Base-by-base conservation (phyloP, 2,888 invertebrate genomes). In the Halictus quadricinctus region DNA sequence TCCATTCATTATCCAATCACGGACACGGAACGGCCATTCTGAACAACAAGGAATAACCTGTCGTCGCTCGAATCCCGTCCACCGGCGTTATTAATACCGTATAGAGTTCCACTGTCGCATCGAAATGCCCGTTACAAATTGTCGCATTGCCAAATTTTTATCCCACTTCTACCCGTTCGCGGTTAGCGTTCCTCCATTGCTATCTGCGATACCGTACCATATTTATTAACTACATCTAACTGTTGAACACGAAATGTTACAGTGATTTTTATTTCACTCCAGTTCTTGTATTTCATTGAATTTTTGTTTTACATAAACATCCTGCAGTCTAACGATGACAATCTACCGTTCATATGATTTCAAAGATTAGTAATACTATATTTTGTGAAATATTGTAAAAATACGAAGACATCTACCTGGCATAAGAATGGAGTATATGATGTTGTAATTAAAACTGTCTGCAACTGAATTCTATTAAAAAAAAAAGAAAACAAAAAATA, bases 31-130 rank as follows among this genome's bases (percentile, higher is more conserved):
- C 76, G 64, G 48, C 43, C 70, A 21, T 48, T 50, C 54, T 66
- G 76, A 83, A 73, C 83, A 73, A 76, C 60, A 72, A 81, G 72
- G 76, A 83, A 81, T 46, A 83, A 81, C 72, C 75, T 66, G 64
- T 80, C 83, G 76, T 76, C 64, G 72, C 73, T 73, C 21, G 29
- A 50, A 54, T 41, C 10, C 13, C 64, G 15, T 12, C 58, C 70
- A n/a, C 70, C 70, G 41, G 25, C 43, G n/a, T 70, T 43, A 70
- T 70, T 70, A 70, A 70, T 70, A 43, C 43, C n/a, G 43, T n/a
- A 70, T 70, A 43, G 12, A n/a, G 43, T 70, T 43, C 13, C 43
- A 70, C 43, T 70, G 43, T 6, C 43, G 21, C 12, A 43, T n/a
- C 13, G 43, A 13, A 43, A 12, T n/a, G 6, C 21, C 21, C 12